phyloP scores from a whole-genome alignment of 2,113 vertebrate genomes.

The Phaethon lepturus region DNA sequence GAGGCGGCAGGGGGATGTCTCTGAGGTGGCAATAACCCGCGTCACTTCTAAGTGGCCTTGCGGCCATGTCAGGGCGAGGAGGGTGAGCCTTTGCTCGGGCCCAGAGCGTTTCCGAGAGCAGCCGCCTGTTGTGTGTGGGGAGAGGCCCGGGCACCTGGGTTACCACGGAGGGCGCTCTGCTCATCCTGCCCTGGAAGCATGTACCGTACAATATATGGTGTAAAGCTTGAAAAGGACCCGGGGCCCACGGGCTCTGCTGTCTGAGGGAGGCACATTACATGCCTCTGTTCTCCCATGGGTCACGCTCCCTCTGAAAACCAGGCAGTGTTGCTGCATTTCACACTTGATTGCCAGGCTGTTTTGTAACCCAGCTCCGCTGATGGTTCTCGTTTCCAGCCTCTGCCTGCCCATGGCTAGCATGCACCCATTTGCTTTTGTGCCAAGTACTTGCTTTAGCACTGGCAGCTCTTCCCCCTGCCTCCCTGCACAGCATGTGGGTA shows the following conservation, averaged over 20 bases:
- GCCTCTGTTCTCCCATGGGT: neutral
- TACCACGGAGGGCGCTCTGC: neutral
- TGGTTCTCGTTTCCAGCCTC: neutral
- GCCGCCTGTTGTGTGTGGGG: neutral
- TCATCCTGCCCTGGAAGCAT: neutral
- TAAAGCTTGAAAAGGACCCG: too few relatives aligned
- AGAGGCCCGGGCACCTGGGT: neutral
- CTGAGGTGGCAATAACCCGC: fast-evolving
- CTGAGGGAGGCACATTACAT: fast-evolving
- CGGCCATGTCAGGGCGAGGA: fast-evolving
- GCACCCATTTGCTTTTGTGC: neutral
- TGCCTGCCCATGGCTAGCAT: neutral
- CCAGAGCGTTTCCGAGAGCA: neutral
- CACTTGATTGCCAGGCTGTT: neutral
- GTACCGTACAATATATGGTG: fast-evolving
- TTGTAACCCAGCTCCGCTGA: neutral
- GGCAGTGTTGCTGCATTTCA: neutral
- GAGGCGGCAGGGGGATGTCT: fast-evolving
- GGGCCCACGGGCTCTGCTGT: too few relatives aligned
- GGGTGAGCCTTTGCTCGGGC: neutral
- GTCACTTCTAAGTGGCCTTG: neutral
- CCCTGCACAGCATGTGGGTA: fast-evolving
- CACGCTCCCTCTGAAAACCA: neutral
- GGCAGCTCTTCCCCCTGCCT: neutral
- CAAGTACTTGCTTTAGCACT: fast-evolving